Conservation (phyloP, 2,888 invertebrate genomes). For the Polydrusus pterygomalis region DNA sequence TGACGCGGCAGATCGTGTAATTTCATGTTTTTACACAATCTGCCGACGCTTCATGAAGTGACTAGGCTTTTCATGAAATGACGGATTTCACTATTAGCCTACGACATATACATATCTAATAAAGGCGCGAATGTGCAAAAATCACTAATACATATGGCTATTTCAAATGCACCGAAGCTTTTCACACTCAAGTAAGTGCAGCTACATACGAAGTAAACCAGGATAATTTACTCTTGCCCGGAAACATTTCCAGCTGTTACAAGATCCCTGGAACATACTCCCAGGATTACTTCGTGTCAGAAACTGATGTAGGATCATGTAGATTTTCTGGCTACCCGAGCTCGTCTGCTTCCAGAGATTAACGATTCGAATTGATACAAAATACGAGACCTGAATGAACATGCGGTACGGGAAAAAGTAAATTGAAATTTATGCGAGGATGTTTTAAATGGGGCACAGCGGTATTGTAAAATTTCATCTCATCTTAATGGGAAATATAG, state of each 20-base stretch:
- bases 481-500: not conserved
- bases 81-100: too few species aligned
- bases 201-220: too few species aligned
- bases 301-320: constrained; percentile 56
- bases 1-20: too few species aligned
- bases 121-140: too few species aligned
- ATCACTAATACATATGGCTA: too few species aligned
- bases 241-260: not conserved
- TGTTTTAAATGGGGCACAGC: constrained; percentile 8
- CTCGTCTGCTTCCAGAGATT: constrained; percentile 42
- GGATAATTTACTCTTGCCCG: not conserved
- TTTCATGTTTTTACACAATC: too few species aligned
- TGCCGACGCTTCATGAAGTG: too few species aligned
- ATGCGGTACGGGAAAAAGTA: constrained; percentile 15
- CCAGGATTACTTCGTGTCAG: constrained; percentile 55
- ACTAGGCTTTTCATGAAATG: too few species aligned
- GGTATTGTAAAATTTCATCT: not conserved
- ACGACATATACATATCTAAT: too few species aligned
- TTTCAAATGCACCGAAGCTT: too few species aligned
- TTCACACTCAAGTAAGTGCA: too few species aligned
- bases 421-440: constrained; percentile 4
- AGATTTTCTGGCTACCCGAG: constrained; percentile 53
- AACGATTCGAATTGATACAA: constrained; percentile 44
- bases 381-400: constrained; percentile 21
- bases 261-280: constrained; percentile 37